Evolutionary conservation across 2,888 invertebrate species (phyloP), one percentile per base, ranked within the genome.

Genomic region (Parapristionchus giblindavisi): DNA sequence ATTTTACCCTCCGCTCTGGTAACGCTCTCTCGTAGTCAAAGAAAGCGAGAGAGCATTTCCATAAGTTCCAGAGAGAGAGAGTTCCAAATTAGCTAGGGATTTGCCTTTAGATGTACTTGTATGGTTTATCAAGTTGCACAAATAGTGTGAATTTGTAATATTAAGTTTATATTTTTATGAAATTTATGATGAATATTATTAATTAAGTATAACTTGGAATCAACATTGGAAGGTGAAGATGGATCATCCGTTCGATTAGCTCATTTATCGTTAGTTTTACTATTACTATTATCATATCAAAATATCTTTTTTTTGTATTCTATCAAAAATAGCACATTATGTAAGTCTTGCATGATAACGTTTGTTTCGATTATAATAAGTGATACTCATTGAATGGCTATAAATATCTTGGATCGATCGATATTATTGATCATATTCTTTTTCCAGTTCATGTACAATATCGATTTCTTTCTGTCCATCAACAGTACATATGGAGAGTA

Each of bases 401-500:
- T n/a, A n/a, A n/a, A n/a, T n/a, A n/a, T n/a, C n/a, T n/a, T n/a
- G n/a, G n/a, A n/a, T n/a, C n/a, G n/a, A n/a, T n/a, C n/a, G n/a
- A n/a, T n/a, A 56, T 56, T 32, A 56, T 29, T 61, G 38, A 38
- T 61, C 17, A 3, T 21, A 21, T 34, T 6, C n/a, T 3, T 14
- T 8, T 68, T 43, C 14, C 32, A 68, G 68, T n/a, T 27, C 34
- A 34, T 68, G 68, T 24, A n/a, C 24, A 29, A 78, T 83, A 58
- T 43, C 76, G 2, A 29, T 71, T 43, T 38, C 38, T 56, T 83
- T 83, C 58, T 75, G 77, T 24, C 79, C 82, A 3, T 79, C 81
- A 0, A 79, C 81, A n/a, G 78, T 82, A 8, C 81, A 81, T 73
- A 76, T 80, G 17, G 56, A 79, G 78, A 78, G 78, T 36, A 43